Percentiles rank a stretch among this genome's conserved stretches.
phyloP scores from a whole-genome alignment of 2,888 invertebrate genomes.

The Latrodectus hesperus region DNA sequence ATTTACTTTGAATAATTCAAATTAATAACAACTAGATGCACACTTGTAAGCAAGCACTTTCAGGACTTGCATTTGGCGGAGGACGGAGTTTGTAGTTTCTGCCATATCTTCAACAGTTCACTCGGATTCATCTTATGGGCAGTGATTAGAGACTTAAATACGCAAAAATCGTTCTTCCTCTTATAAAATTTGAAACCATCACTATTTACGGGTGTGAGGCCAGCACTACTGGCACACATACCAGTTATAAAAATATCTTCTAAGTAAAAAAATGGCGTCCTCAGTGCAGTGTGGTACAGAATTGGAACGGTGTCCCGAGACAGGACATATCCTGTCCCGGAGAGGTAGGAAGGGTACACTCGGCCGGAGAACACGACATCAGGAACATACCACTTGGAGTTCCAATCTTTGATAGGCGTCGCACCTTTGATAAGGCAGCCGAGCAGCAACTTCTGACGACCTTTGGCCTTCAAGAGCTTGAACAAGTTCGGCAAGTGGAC shows the following conservation, averaged over 20 bases:
- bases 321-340: slow-evolving; percentile 72
- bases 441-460: slow-evolving; percentile 58
- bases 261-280: slow-evolving; percentile 68
- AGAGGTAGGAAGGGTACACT: slow-evolving; percentile 71
- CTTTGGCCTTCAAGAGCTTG: slow-evolving; percentile 40
- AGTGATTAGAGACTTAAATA: slow-evolving; percentile 67
- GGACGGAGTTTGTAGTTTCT: slow-evolving; percentile 66
- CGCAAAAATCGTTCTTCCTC: slow-evolving; percentile 67
- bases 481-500: slow-evolving; percentile 68
- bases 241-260: slow-evolving; percentile 70
- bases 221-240: slow-evolving; percentile 62
- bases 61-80: slow-evolving; percentile 64
- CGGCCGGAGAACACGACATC: slow-evolving; percentile 66
- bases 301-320: slow-evolving; percentile 49
- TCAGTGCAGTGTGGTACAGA: slow-evolving; percentile 66
- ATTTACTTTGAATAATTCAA: neutral
- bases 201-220: slow-evolving; percentile 63
- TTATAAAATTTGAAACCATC: slow-evolving; percentile 70
- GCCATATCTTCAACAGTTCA: slow-evolving; percentile 63
- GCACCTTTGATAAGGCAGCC: slow-evolving; percentile 71
- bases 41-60: neutral
- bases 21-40: neutral
- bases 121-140: slow-evolving; percentile 68
- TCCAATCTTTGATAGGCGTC: slow-evolving; percentile 68
- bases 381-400: slow-evolving; percentile 71